Base-by-base conservation (phyloP, 2,113 vertebrate genomes). In the Brachypteracias leptosomus region DNA sequence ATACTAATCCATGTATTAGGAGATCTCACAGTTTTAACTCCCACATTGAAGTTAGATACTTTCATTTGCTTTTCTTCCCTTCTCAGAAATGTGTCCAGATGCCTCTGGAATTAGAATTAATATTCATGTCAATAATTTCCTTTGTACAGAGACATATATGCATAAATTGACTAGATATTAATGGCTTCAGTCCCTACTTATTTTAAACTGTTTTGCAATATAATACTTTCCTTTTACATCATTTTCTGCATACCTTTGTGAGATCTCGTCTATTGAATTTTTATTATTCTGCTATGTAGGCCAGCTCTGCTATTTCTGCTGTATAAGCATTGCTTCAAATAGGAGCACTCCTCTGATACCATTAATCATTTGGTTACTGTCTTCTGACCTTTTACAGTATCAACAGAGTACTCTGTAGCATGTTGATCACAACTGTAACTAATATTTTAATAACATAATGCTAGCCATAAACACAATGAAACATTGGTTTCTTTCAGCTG, bases 301-400 rank as follows among this genome's bases (percentile, higher is more conserved):
- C 91, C 94, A 97, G 63, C 89, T 94, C 81, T 96, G 86, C 89
- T 79, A 63, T 91, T 96, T 93, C 46, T 97, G 94, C 93, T 95
- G 85, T 84, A 63, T 89, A 94, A 95, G 88, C 89, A 85, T 54
- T 82, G 66, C 85, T 95, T 92, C 73, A 82, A 90, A 96, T 74
- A n/a, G 62, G 65, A 96, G 75, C 90, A 49, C 63, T 88, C 79
- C 93, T 87, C 62, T 70, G 55, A 92, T 84, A 55, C 88, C 70
- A 70, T 92, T 94, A 91, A 87, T 95, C 89, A 92, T 90, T 62
- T 83, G 38, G 62, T 89, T 91, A 73, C 94, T 85, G 65, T 89
- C 86, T 96, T 78, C 52, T 85, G 87, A 95, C 87, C 93, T 95
- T 85, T 93, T 77, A 72, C 75, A 90, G 72, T 78, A 74, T 86